Evolutionary conservation across 1,140 invertebrate genomes (phyloP), one percentile per base, ranked within the genome.

Genomic region (Contarinia nasturtii): DNA sequence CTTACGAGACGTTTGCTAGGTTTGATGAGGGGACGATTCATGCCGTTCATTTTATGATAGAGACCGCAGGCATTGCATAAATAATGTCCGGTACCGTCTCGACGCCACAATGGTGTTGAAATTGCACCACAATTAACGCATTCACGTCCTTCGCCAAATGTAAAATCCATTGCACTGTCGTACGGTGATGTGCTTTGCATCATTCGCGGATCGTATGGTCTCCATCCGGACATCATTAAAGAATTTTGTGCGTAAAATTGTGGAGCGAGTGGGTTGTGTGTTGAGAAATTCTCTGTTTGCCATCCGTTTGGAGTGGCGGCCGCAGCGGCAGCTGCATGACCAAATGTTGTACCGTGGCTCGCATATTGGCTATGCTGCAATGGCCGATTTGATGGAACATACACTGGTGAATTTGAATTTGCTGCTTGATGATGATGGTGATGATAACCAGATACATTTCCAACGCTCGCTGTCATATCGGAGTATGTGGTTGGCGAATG

Each of bases 121-220:
- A 89, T 92, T 20, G 90, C 90, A 20, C 91, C 91, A 63, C 93
- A 97, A 69, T 97, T 97, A 33, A 95, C 90, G 64, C 92, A 97
- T 66, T 97, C 88, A 45, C 89, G 74, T 11, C 87, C 87, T 63
- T 93, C 89, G 51, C 82, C 80, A 57, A 82, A 82, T 63, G 77
- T 77, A 58, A 80, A 80, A 54, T 85, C 83, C 76, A 85, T 80
- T 33, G 75, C 76, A 51, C 76, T 76, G 63, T 85, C 82, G 54
- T 84, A 86, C 15, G 79, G 79, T 1, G 79, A 79, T 1, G 75
- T 73, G 20, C 80, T 69, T 57, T 85, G 80, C 57, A 84, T 80
- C 1, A 77, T 75, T 11, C 71, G 63, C 12, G 74, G 67, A 54
- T 86, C 82, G 65, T 86, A 85, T 41, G 81, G 75, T 11, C 74